A percentile compares a stretch with the other conserved stretches of the same genome.
phyloP scores from a whole-genome alignment of 2,888 invertebrate species.

The Dasysyrphus tricinctus region DNA sequence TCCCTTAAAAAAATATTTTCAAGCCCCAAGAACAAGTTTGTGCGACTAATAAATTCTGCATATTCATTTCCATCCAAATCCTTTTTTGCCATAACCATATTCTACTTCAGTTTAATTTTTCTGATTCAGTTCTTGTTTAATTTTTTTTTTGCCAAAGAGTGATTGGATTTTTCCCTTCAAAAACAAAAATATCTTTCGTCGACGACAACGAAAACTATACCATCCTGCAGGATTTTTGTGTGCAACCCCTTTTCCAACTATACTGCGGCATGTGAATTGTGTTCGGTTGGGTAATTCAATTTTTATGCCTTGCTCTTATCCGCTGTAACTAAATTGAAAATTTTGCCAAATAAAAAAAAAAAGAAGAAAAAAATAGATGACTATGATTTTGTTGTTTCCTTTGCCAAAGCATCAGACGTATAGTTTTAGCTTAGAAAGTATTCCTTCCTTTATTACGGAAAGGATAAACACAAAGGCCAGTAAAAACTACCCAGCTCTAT shows the following conservation, averaged over 20 bases:
- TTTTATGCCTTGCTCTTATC: constrained; percentile 54
- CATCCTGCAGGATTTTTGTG: constrained; percentile 43
- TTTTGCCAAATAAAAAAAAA: constrained; percentile 9
- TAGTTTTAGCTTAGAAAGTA: constrained; percentile 40
- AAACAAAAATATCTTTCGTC: constrained; percentile 33
- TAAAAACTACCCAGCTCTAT: background rate
- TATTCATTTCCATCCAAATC: background rate
- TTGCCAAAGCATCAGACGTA: constrained; percentile 21
- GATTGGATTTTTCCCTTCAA: constrained; percentile 58
- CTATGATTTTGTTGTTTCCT: constrained; percentile 21
- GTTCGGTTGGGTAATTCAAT: constrained; percentile 67
- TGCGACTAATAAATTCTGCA: background rate
- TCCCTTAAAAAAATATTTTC: background rate
- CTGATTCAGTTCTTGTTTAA: constrained; percentile 9
- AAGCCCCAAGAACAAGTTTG: background rate
- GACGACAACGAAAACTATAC: constrained; percentile 10
- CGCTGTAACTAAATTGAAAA: constrained; percentile 66
- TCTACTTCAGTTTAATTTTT: constrained; percentile 44
- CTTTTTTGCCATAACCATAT: constrained; percentile 6
- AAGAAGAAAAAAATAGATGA: constrained; percentile 22
- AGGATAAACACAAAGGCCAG: background rate
- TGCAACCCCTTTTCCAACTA: constrained; percentile 39
- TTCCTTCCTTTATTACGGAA: background rate
- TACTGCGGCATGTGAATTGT: constrained; percentile 52
- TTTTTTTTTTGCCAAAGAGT: constrained; percentile 33